Evolutionary conservation across 2,888 invertebrate species (phyloP).

Genomic region (Rhogogaster chlorosoma): DNA sequence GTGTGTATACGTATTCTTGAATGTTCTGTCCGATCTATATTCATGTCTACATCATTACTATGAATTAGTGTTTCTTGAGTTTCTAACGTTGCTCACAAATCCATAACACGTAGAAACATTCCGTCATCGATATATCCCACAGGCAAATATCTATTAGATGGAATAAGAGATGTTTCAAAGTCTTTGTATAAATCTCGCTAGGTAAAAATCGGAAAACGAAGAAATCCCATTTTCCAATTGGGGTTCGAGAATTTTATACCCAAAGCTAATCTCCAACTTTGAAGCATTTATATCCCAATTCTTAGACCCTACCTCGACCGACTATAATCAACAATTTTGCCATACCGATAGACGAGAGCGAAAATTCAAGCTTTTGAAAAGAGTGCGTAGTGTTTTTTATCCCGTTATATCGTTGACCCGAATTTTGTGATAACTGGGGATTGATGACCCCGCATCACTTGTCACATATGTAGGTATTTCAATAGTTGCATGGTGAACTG

Average conservation of each 20-base stretch:
- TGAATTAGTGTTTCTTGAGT: slow-evolving; percentile 23
- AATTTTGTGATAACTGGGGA: slow-evolving; percentile 3
- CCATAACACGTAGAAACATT: slow-evolving; percentile 74
- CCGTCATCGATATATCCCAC: slow-evolving; percentile 25
- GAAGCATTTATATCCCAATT: neutral
- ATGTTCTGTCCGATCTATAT: neutral
- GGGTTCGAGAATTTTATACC: neutral
- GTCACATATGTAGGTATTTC: neutral
- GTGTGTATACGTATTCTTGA: slow-evolving; percentile 6
- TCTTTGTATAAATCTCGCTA: neutral
- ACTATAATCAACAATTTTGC: neutral
- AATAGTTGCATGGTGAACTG: neutral
- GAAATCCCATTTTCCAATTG: neutral
- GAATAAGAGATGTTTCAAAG: neutral
- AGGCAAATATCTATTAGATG: neutral
- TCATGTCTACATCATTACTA: neutral
- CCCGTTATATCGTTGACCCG: neutral
- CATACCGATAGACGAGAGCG: neutral
- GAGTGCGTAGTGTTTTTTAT: neutral
- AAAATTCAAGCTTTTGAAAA: neutral
- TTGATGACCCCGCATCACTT: neutral
- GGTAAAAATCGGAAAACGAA: neutral
- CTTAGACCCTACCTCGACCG: neutral
- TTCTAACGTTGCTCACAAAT: slow-evolving; percentile 74
- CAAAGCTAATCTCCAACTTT: neutral